phyloP scores from a whole-genome alignment of 2,113 vertebrate genomes.

The Cettia cetti region DNA sequence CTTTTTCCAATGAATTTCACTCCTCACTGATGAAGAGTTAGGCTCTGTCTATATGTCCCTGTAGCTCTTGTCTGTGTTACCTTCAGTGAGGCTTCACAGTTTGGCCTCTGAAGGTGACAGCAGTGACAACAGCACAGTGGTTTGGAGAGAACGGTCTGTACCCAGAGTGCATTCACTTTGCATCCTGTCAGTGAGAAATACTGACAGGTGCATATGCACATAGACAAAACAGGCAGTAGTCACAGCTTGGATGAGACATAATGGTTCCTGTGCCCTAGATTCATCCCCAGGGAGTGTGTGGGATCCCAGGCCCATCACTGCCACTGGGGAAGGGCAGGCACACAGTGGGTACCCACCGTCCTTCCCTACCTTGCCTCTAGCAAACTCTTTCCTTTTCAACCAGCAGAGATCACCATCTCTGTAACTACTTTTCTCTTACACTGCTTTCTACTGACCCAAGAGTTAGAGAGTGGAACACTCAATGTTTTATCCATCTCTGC shows the following conservation, averaged over 20 bases:
- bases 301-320: background rate
- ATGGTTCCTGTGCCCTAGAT: background rate
- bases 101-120: background rate
- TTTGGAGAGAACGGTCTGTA: background rate
- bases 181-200: background rate
- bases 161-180: background rate
- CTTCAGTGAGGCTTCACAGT: accelerated
- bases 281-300: background rate
- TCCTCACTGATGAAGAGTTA: background rate
- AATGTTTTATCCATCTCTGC: background rate
- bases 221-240: background rate
- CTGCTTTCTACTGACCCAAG: background rate
- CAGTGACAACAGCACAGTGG: background rate
- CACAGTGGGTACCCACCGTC: background rate
- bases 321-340: background rate
- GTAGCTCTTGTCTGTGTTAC: background rate
- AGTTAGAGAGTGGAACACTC: background rate
- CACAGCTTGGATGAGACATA: background rate
- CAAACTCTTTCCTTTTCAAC: background rate
- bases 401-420: background rate
- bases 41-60: background rate
- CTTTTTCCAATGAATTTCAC: background rate
- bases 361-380: background rate
- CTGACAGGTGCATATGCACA: background rate
- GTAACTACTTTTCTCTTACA: background rate